Evolutionary conservation across 2,888 invertebrate genomes (phyloP), one percentile per base, ranked within the genome.

Genomic region (Ichneumon xanthorius): DNA sequence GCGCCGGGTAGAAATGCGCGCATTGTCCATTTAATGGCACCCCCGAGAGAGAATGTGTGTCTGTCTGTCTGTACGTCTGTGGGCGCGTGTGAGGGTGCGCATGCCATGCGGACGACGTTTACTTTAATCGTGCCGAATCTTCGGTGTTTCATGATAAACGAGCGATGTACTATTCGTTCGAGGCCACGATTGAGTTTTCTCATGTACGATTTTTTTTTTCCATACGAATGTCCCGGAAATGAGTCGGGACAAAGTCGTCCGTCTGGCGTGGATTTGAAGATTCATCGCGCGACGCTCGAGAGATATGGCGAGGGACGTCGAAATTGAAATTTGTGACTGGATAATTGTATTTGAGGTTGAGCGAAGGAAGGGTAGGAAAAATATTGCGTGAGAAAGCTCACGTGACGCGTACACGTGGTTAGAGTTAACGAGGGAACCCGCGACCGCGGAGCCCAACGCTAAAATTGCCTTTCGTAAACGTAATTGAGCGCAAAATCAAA

Each of bases 401-500:
- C 55, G 79, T 76, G 71, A 19, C 71, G 72, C 75, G 75, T 85
- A 70, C 79, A 85, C 71, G 73, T 65, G 70, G 30, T 40, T 22
- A 22, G 72, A 58, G 55, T 78, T 71, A 86, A 76, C 79, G 80
- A 72, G 75, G 65, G 71, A 80, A 80, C 80, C 86, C 55, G 82
- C 71, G 75, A 85, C 79, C 63, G 81, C 68, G 50, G 37, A 61
- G 84, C 77, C 80, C 77, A 84, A 89, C 85, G 87, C 89, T 88
- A 83, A 87, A 89, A 92, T 93, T 93, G 93, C 93, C 93, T 93
- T 93, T 82, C 89, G 90, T 90, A 91, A 91, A 92, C 88, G 86
- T 92, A 92, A 92, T 92, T 92, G 93, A 94, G 93, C 93, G 91
- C 91, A 92, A 92, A 93, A 94, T 93, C 93, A 93, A 94, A 93